Evolutionary conservation across 2,113 vertebrate species (phyloP).

Genomic region (Chaetorhynchus papuensis): DNA sequence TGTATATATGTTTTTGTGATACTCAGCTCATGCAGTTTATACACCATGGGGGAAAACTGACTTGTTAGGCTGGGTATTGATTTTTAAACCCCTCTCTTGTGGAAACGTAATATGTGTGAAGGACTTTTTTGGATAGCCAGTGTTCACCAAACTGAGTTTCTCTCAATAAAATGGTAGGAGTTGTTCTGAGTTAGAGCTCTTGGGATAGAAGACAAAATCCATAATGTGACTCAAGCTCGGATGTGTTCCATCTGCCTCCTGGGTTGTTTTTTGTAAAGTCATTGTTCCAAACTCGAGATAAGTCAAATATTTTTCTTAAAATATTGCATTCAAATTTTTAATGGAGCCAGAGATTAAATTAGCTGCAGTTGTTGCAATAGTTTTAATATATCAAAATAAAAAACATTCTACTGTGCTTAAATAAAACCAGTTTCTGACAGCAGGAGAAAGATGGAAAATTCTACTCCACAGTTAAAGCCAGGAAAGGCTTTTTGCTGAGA

Average conservation of each 20-base stretch:
- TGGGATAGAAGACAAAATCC: not conserved
- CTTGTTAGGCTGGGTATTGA: not conserved
- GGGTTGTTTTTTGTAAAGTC: not conserved
- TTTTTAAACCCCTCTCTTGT: not conserved
- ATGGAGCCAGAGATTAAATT: not conserved
- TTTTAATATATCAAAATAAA: not conserved
- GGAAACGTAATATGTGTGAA: not conserved
- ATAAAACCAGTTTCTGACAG: not conserved
- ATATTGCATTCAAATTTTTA: not conserved
- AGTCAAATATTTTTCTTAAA: slow-evolving; percentile 12
- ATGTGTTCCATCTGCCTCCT: not conserved
- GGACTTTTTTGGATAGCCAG: not conserved
- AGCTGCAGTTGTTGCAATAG: not conserved
- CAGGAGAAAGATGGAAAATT: not conserved
- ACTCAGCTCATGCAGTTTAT: not conserved
- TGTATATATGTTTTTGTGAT: not conserved
- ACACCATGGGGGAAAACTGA: not conserved
- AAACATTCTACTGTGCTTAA: not conserved
- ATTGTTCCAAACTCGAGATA: not conserved
- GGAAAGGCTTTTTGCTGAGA: not conserved
- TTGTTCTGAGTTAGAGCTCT: not conserved
- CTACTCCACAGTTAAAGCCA: not conserved
- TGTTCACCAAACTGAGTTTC: not conserved
- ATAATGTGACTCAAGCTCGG: not conserved
- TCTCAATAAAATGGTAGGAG: not conserved